Evolutionary conservation across 2,888 invertebrate genomes (phyloP), one percentile per base, ranked within the genome.

Genomic region (Diaperis boleti): DNA sequence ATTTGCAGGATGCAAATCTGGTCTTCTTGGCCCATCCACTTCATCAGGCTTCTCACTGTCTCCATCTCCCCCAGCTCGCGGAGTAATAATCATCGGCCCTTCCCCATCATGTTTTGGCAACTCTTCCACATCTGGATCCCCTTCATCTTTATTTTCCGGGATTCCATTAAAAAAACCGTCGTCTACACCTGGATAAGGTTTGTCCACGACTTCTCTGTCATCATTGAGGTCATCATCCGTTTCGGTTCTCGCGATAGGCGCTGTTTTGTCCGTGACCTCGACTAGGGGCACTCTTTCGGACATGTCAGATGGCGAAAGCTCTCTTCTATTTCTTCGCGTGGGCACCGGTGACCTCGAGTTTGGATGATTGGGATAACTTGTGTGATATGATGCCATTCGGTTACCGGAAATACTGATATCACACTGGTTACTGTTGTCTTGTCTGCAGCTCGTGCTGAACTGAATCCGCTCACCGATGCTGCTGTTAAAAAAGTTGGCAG

Each of bases 161-260:
- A 39, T 6, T 31, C 78, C 3, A 11, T 59, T 67, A 69, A 87
- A 81, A 4, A 90, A 83, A 0, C 89, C 89, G 74, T 90, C 90
- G 65, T 91, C 90, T 41, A 89, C 85, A 18, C 89, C 89, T 13
- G 85, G 84, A 69, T 82, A 82, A 0, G 83, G 82, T 3, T 78
- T 78, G 17, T 81, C 79, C 44, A 77, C 77, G 6, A 82, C 79
- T 42, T 75, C 82, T 66, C 74, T 72, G 8, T 70, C 69, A 11
- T 76, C 76, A 17, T 75, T 67, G 6, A 83, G 83, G 59, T 87
- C 87, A 59, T 88, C 88, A 57, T 88, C 88, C 35, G 85, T 79
- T 74, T 88, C 88, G 4, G 86, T 83, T 11, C 83, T 85, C 33
- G 85, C 84, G 26, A 84, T 68, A 0, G 87, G 86, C n/a, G n/a